Base-by-base conservation (phyloP, 30 jellyfish, hydroid and myxozoan genomes). In the Nemopilema nomurai region DNA sequence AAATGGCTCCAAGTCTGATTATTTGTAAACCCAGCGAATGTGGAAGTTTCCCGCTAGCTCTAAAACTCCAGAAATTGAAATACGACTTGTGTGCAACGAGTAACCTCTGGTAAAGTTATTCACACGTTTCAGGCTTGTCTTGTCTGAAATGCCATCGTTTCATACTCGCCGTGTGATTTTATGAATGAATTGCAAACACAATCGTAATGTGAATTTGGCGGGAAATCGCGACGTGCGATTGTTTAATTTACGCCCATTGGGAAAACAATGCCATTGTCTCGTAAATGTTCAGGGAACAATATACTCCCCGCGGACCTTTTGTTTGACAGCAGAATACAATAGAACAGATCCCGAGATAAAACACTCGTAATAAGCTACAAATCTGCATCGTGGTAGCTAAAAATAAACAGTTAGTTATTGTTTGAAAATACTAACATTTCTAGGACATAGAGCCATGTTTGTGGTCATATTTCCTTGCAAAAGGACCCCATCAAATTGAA, bases 141-240 rank as follows among this genome's bases (percentile, higher is more conserved):
- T 41, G 13, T 41, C 57, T 41, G 9, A 41, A 41, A 41, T 41
- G 13, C 13, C 13, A 41, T 41, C 57, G 57, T 13, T 41, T 41
- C 57, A 41, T 13, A 13, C 57, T 13, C 6, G 13, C 13, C 57
- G 6, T n/a, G n/a, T 41, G 57, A 41, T 41, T 41, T 41, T 41
- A 41, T 67, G 76, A 67, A 67, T 67, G 76, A 30, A 67, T 19
- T 23, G 33, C 76, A 20, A 17, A 28, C 29, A 23, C 76, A 67
- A 67, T 67, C 49, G 76, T 23, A 1, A 63, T 23, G 33, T 20
- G 23, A 27, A 67, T 67, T 67, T 67, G 76, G 76, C 76, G 76
- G 76, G 76, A 67, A 67, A 67, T 30, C 76, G 52, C 33, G 23
- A 41, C 57, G 9, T 3, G 6, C 57, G 6, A 41, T 41, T 41